phyloP scores from a whole-genome alignment of 2,113 vertebrate species.

The Phycodurus eques region DNA sequence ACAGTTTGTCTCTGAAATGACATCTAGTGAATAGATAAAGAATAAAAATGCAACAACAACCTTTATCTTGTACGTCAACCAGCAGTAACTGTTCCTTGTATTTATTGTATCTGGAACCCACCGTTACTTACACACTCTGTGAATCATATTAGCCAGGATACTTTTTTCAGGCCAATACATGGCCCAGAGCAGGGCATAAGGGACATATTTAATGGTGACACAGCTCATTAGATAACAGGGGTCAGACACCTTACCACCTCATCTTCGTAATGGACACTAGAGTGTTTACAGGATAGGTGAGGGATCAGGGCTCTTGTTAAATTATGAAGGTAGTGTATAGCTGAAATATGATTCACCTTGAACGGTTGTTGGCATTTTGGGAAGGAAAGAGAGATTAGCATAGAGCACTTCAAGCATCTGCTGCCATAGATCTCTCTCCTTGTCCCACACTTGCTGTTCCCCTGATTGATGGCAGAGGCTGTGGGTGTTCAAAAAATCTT shows the following conservation, averaged over 20 bases:
- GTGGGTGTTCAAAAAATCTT: conserved; percentile 15
- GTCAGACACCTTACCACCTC: conserved; percentile 47
- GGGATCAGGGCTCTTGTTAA: background rate
- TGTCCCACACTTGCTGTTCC: conserved; percentile 16
- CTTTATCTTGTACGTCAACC: too few species aligned
- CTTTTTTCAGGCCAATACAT: conserved; percentile 42
- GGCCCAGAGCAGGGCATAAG: conserved; percentile 52
- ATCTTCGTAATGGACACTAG: conserved; percentile 53
- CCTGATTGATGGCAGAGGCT: conserved; percentile 40
- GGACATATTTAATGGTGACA: conserved; percentile 59
- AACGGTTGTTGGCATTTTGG: conserved; percentile 40
- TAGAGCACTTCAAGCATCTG: conserved; percentile 46
- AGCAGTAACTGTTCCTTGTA: background rate
- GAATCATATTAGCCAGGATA: conserved; percentile 61
- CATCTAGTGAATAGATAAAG: too few species aligned
- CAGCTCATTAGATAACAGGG: conserved; percentile 61
- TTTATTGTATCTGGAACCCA: background rate
- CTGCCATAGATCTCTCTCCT: conserved; percentile 46
- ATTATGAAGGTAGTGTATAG: background rate
- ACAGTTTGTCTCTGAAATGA: too few species aligned
- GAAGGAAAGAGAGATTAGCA: conserved; percentile 54
- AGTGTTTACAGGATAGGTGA: conserved; percentile 17
- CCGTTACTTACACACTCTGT: conserved; percentile 34
- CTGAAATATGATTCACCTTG: conserved; percentile 54
- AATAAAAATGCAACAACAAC: too few species aligned